A percentile compares a stretch with the other conserved stretches of the same genome.
phyloP scores from a whole-genome alignment of 92 coral and sea anemone genomes.

The Porites cylindrica region DNA sequence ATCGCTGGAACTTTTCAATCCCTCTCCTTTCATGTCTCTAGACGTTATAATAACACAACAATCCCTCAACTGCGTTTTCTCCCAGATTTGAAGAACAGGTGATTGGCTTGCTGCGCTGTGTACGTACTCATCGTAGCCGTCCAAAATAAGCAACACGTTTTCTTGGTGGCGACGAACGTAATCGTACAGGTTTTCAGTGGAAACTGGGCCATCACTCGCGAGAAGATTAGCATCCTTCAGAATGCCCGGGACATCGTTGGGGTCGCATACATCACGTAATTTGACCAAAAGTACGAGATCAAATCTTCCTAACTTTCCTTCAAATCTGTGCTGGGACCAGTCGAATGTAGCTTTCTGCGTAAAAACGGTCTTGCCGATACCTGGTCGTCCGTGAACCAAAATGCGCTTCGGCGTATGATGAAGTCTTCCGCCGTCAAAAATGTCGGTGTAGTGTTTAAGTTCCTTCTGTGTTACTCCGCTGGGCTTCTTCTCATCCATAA shows the following conservation, averaged over 20 bases:
- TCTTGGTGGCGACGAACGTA: slow-evolving; percentile 4
- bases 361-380: slow-evolving; percentile 1
- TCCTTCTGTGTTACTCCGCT: too few relatives aligned
- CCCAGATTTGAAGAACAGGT: not conserved
- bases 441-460: too few relatives aligned
- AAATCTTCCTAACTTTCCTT: not conserved
- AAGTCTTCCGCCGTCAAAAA: too few relatives aligned
- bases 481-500: too few relatives aligned
- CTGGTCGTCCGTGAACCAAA: too few relatives aligned
- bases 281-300: not conserved
- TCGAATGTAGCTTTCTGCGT: not conserved
- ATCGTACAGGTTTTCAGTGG: not conserved
- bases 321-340: not conserved
- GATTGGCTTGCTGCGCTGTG: not conserved
- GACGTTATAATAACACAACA: slow-evolving; percentile 4
- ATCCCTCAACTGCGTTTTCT: not conserved
- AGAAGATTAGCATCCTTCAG: not conserved
- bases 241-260: not conserved
- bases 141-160: not conserved
- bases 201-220: not conserved
- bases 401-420: too few relatives aligned
- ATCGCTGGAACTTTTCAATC: not conserved
- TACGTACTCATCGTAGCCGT: slow-evolving; percentile 16
- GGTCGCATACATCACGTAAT: not conserved
- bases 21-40: not conserved